Conservation (phyloP, 35 echinoderm and acorn worm species). For the Apostichopus parvimensis region DNA sequence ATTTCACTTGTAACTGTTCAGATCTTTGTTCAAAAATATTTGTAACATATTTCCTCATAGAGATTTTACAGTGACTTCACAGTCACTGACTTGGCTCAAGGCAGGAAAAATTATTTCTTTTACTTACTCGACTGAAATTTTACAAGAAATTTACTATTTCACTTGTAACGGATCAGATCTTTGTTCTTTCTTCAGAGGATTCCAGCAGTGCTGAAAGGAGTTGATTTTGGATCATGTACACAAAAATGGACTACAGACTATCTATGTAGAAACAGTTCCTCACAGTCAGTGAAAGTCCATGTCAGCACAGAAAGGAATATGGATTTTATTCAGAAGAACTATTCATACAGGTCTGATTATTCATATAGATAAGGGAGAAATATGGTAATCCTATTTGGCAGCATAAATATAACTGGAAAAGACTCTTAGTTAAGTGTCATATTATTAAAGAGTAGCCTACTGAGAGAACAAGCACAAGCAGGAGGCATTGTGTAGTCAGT, state of each 20-base stretch:
- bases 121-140: too few relatives aligned
- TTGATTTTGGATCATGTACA: slow-evolving; percentile 75
- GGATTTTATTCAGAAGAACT: slow-evolving; percentile 93
- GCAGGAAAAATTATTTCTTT: too few relatives aligned
- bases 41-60: neutral
- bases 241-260: slow-evolving; percentile 72
- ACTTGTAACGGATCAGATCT: neutral
- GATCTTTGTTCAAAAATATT: neutral
- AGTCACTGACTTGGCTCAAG: too few relatives aligned
- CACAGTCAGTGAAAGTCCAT: slow-evolving; percentile 86
- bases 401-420: too few relatives aligned
- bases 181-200: slow-evolving; percentile 48
- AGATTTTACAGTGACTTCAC: too few relatives aligned
- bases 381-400: too few relatives aligned
- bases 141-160: neutral
- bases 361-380: too few relatives aligned
- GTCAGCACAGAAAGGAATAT: slow-evolving; percentile 76
- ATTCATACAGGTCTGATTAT: slow-evolving; percentile 73
- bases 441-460: too few relatives aligned
- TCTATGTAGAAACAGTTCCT: slow-evolving; percentile 56
- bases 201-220: slow-evolving; percentile 71
- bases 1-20: too few relatives aligned
- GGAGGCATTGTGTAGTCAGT: too few relatives aligned
- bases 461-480: too few relatives aligned
- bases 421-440: too few relatives aligned